Percentiles rank a stretch among this genome's conserved stretches.
These are phyloP conservation scores for Nycticebus coucang DNA, from an alignment of 2,113 vertebrate genomes.

Conservation along the genomic window DNA sequence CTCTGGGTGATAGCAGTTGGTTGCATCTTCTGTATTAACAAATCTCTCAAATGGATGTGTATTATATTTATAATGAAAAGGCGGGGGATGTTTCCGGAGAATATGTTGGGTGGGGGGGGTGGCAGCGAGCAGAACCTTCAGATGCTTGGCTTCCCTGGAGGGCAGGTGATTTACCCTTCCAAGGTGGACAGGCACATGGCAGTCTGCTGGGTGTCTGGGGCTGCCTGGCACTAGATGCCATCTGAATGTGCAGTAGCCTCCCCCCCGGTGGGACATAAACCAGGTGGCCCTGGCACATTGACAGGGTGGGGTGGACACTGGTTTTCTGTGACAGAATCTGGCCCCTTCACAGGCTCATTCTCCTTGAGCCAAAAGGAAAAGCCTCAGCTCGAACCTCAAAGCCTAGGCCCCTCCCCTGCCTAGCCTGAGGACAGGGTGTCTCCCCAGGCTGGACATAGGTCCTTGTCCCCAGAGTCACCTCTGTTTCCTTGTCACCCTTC, in stretches of 20 bases:
- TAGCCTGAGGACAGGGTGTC: too few relatives aligned
- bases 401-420: too few relatives aligned
- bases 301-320: not conserved
- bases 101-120: too few relatives aligned
- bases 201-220: too few relatives aligned
- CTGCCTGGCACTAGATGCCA: fast-evolving
- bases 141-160: not conserved
- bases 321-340: not conserved
- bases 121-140: not conserved
- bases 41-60: not conserved
- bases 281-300: not conserved
- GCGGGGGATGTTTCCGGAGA: not conserved
- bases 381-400: not conserved
- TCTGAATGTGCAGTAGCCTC: fast-evolving
- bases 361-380: not conserved
- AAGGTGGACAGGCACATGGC: too few relatives aligned
- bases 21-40: not conserved
- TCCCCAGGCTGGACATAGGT: too few relatives aligned
- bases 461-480: not conserved
- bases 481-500: not conserved
- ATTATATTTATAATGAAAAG: not conserved
- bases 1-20: not conserved
- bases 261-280: not conserved
- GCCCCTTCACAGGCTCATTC: not conserved
- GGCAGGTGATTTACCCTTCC: fast-evolving